Evolutionary conservation across 2,113 vertebrate genomes (phyloP), one percentile per base, ranked within the genome.

Genomic region (Trogon surrucura): DNA sequence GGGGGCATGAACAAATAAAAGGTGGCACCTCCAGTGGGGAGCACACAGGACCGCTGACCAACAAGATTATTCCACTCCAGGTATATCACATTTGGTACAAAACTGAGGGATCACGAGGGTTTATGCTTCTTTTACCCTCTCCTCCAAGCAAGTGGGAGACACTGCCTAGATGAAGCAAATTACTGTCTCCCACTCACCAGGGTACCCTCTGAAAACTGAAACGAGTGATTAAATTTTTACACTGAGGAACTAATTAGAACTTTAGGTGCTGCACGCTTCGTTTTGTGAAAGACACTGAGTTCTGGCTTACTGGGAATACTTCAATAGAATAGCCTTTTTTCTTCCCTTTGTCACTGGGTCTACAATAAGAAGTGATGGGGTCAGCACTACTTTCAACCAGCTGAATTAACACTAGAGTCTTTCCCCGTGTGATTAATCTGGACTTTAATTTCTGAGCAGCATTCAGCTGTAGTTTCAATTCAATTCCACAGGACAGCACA

Each of bases 351-450:
- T 30, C 17, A 44, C 10, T 12, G 34, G 1, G 3, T 30, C 15
- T 11, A 19, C 16, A 10, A 5, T 4, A 50, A 30, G 16, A 41
- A 44, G 12, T 3, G 8, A 62, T 1, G 2, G 1, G 3, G 5
- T 25, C 26, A 41, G n/a, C 7, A 30, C 13, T 45, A 16, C 47
- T 45, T 16, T 23, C 9, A 50, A 21, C 1, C n/a, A 41, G 2
- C 38, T 79, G 5, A 6, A n/a, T 29, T 58, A 48, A 38, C 26
- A 25, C 11, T 8, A 18, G 3, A 54, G 4, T 17, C 25, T 22
- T 48, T 56, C 32, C 22, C 26, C 26, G 9, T 0, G 1, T 16
- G 18, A 57, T 16, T 62, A 56, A 69, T 11, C 16, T 16, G 8
- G 19, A 56, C 9, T 51, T 64, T 6, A 79, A 48, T 6, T 84